Percentiles rank a stretch among this genome's conserved stretches.
Conservation (phyloP, 2,888 invertebrate genomes). For the Bibio marci region DNA sequence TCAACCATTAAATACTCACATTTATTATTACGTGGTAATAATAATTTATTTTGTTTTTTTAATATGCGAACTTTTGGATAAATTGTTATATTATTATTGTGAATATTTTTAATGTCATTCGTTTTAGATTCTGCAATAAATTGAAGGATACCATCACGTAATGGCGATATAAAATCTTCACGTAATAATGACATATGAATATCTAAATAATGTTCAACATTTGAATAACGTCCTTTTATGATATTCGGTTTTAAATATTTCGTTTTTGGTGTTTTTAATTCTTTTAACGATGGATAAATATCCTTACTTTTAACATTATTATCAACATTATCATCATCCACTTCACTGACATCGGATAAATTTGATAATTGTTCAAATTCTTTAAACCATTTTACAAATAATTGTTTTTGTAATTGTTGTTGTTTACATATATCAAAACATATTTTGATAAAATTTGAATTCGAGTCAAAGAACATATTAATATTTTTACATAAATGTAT, state of each 20-base stretch:
- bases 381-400: too few relatives aligned
- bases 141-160: conserved; percentile 31
- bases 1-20: conserved; percentile 20
- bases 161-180: conserved; percentile 62
- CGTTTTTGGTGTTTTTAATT: conserved; percentile 20
- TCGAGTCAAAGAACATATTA: too few relatives aligned
- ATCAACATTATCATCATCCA: conserved; percentile 23
- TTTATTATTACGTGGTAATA: conserved; percentile 10
- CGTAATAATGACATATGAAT: conserved; percentile 60
- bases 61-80: conserved; percentile 18
- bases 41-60: conserved; percentile 13
- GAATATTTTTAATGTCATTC: conserved; percentile 5
- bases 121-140: conserved; percentile 9
- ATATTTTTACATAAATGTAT: conserved; percentile 26
- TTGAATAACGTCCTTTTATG: conserved; percentile 40
- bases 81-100: conserved; percentile 8
- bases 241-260: conserved; percentile 39
- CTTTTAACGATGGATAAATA: conserved; percentile 34
- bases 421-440: too few relatives aligned
- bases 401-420: too few relatives aligned
- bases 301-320: conserved; percentile 16
- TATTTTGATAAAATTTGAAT: too few relatives aligned
- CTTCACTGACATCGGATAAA: too few relatives aligned
- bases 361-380: too few relatives aligned
- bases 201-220: conserved; percentile 51